Percentiles rank a stretch among this genome's conserved stretches.
These are phyloP conservation scores for Heteractis magnifica DNA, from an alignment of 92 coral and sea anemone genomes.

Conservation along the genomic window DNA sequence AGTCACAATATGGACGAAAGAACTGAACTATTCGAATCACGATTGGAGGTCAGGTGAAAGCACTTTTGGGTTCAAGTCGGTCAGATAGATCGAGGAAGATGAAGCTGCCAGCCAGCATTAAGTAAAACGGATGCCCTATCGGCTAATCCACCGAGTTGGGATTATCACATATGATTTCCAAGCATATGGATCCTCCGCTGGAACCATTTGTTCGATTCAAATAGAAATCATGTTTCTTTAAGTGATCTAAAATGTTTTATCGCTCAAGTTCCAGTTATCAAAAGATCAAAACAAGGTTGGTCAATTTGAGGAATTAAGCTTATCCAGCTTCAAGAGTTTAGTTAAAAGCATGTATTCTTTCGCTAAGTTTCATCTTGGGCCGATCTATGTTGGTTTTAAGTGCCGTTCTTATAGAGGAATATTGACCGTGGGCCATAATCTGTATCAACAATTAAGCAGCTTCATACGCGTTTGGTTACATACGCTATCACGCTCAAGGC, in stretches of 20 bases:
- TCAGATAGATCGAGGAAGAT: not conserved
- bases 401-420: slow-evolving; percentile 14
- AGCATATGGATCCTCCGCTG: not conserved
- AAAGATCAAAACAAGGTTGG: slow-evolving; percentile 15
- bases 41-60: not conserved
- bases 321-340: slow-evolving; percentile 32
- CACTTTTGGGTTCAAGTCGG: not conserved
- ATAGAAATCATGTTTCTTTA: slow-evolving; percentile 8
- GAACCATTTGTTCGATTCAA: slow-evolving; percentile 7
- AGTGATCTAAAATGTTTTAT: slow-evolving; percentile 14
- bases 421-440: not conserved
- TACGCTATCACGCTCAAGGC: not conserved
- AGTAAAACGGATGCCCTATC: slow-evolving; percentile 18
- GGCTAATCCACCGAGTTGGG: slow-evolving; percentile 25
- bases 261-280: slow-evolving; percentile 17
- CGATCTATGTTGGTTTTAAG: slow-evolving; percentile 29
- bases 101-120: slow-evolving; percentile 3
- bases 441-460: slow-evolving; percentile 12
- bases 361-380: slow-evolving; percentile 4
- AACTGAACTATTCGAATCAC: not conserved
- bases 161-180: not conserved
- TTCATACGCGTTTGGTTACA: slow-evolving; percentile 12
- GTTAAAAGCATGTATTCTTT: slow-evolving; percentile 37
- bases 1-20: not conserved
- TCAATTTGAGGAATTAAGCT: slow-evolving; percentile 19